Base-by-base conservation (phyloP, 2,888 invertebrate species). In the Eretmocerus hayati region DNA sequence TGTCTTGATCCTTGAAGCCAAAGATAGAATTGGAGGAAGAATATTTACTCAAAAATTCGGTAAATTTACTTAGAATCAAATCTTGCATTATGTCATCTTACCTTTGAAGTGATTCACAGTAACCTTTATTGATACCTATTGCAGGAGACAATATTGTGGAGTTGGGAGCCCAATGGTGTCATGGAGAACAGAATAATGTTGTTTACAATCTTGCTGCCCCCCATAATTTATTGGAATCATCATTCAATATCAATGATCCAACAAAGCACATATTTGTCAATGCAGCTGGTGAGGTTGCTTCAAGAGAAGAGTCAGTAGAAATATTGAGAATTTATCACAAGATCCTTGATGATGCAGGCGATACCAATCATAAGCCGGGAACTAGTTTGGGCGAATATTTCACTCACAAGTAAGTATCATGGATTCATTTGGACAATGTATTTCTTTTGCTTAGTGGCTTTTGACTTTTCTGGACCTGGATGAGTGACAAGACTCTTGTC, bases 161-260 rank as follows among this genome's bases (percentile, higher is more conserved):
- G 64, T 62, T 87, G 42, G 88, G 88, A 1, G 88, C 85, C 38
- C 86, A 88, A 57, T 89, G 87, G 87, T 83, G 85, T 47, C 85
- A 87, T 57, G 87, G 87, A 1, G 82, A 85, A 63, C 72, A 78
- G 62, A 75, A 74, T 39, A 81, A 85, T 67, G 59, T 77, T 20
- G 78, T 83, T 0, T 82, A 74, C 58, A 73, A 80, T 35, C 62
- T 80, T 40, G 80, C 79, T 1, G 57, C 56, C 2, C 58, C 60
- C 2, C 48, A 63, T 0, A 72, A 75, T 54, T 72, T 77, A 13
- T 58, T 75, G 3, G 71, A 57, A 20, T 60, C 64, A 5, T 64
- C 60, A 1, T 48, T 46, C 31, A 50, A 52, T 37, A 46, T 63
- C 4, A 45, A 61, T 21, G 53, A 63, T 43, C 49, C 50, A 21